A percentile compares a stretch with the other conserved stretches of the same genome.
Conservation (phyloP, 2,113 vertebrate genomes). For the Clarias macrocephalus region DNA sequence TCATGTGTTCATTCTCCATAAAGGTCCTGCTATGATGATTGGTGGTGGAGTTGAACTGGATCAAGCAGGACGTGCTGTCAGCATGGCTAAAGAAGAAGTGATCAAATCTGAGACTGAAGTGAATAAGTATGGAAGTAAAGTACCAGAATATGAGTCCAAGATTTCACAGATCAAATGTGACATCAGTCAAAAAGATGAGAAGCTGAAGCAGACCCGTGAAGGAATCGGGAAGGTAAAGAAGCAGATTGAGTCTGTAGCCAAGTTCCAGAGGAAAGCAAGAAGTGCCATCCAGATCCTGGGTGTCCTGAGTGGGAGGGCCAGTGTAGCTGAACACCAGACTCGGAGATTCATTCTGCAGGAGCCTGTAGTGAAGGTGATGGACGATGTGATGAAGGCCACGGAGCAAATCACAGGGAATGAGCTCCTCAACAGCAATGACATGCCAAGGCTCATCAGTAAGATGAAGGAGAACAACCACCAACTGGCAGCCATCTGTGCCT, state of each 20-base stretch:
- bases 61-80: too few relatives aligned
- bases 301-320: conserved; percentile 19
- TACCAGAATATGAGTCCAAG: too few relatives aligned
- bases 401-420: conserved; percentile 41
- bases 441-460: background rate
- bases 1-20: too few relatives aligned
- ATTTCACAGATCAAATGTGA: too few relatives aligned
- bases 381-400: conserved; percentile 28
- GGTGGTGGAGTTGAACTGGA: too few relatives aligned
- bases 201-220: too few relatives aligned
- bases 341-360: conserved; percentile 5
- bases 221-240: conserved; percentile 4
- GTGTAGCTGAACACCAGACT: conserved; percentile 18
- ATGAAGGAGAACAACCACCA: background rate
- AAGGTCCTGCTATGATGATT: too few relatives aligned
- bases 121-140: too few relatives aligned
- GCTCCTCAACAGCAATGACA: background rate
- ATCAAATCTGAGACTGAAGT: too few relatives aligned
- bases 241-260: background rate
- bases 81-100: too few relatives aligned
- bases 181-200: too few relatives aligned
- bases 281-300: background rate
- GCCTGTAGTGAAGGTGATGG: conserved; percentile 27
- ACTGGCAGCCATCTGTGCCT: conserved; percentile 1
- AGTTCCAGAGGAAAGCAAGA: conserved; percentile 24